Conservation (phyloP, 23 tunicate species). For the Botrylloides violaceus region DNA sequence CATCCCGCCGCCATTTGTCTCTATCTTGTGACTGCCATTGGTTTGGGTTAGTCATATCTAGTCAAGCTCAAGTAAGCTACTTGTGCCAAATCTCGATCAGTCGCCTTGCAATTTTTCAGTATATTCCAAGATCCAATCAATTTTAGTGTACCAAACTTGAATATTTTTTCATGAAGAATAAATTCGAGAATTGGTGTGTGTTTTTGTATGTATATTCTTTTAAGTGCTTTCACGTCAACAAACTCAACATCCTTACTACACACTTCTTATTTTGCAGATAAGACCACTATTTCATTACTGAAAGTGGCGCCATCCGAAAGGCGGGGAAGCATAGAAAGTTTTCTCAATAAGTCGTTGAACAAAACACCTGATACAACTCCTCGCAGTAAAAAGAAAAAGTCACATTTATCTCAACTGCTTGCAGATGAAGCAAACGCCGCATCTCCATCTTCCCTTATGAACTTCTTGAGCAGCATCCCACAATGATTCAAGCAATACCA, state of each 20-base stretch:
- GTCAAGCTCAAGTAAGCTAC: too few species aligned
- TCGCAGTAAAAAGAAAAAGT: not conserved
- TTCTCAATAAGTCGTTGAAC: not conserved
- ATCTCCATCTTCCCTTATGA: not conserved
- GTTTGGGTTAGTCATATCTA: too few species aligned
- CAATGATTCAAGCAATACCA: too few species aligned
- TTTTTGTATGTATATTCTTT: too few species aligned
- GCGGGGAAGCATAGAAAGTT: constrained; percentile 5
- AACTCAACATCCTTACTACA: not conserved
- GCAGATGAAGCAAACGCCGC: not conserved
- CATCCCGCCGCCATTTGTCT: too few species aligned
- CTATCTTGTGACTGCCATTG: too few species aligned
- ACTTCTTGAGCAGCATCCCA: not conserved
- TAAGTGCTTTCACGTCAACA: not conserved
- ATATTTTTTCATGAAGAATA: too few species aligned
- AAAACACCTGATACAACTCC: not conserved
- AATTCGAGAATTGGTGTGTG: too few species aligned
- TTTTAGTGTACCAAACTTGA: too few species aligned
- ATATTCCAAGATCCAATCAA: too few species aligned
- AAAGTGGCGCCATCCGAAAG: not conserved
- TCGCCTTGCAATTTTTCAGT: too few species aligned
- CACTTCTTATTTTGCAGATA: not conserved
- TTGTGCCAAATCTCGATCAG: too few species aligned
- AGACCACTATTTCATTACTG: not conserved
- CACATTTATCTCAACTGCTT: constrained; percentile 17